Base-by-base conservation (phyloP, 92 coral and sea anemone species). In the Galaxea fascicularis region DNA sequence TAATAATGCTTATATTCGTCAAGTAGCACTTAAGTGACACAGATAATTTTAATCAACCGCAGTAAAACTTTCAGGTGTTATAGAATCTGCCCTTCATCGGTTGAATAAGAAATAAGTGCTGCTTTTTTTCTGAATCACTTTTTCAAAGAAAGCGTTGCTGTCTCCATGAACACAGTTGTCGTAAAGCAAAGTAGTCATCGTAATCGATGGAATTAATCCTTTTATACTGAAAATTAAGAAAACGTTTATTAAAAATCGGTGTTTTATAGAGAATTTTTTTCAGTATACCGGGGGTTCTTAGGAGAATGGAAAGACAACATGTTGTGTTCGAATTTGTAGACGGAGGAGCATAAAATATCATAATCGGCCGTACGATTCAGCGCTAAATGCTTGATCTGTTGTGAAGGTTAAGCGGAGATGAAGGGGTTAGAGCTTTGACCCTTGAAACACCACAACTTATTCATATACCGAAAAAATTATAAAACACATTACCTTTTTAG, bases 1-100 rank as follows among this genome's bases (percentile, higher is more conserved):
- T 60, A 60, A 77, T 77, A 28, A 26, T 41, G 59, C 82, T 41
- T 31, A 52, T 75, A 75, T 57, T 75, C 51, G 66, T 14, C n/a
- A 41, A 63, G 27, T 39, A 22, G n/a, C 70, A 59, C 31, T 52
- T 76, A 22, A 21, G 44, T 15, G 26, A 56, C 51, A 1, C n/a
- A 21, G 4, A 62, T 39, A 44, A 0, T 31, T 62, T 60, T 41
- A 77, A 77, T 77, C 31, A 39, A 41, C 41, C 17, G 16, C 41
- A 41, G 71, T 17, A 26, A 25, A 9, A 41, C 22, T 77, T 59
- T 35, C 35, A 26, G 35, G 47, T 59, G 35, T 12, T 60, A 2
- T 20, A 17, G 30, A 71, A 44, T 25, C 20, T 49, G 60, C 12
- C 12, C 27, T 60, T 62, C 25, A 25, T 35, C 69, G 60, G 24